Evolutionary conservation across 2,888 invertebrate species (phyloP).

Genomic region (Pemphredon lugubris): DNA sequence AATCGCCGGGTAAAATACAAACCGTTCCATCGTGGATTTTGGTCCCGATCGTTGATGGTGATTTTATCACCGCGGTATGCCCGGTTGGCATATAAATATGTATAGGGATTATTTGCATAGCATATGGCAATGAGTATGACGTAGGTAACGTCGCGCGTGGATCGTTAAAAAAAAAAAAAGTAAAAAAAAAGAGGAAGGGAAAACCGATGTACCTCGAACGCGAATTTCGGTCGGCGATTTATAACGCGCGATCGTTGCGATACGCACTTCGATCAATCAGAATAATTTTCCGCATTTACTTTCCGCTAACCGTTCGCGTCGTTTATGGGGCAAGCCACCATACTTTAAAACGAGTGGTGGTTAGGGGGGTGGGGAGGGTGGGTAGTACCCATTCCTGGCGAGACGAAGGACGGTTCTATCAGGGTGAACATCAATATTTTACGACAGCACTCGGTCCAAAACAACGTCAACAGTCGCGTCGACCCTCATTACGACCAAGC

Average conservation of each 20-base stretch:
- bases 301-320: too few relatives aligned
- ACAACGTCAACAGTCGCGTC: background rate
- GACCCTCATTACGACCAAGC: background rate
- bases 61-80: slow-evolving; percentile 31
- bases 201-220: background rate
- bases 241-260: too few relatives aligned
- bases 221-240: too few relatives aligned
- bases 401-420: too few relatives aligned
- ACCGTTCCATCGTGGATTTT: background rate
- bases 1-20: background rate
- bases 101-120: slow-evolving; percentile 36
- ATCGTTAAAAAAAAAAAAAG: slow-evolving; percentile 8
- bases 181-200: slow-evolving; percentile 1
- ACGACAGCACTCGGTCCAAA: background rate
- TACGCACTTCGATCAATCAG: too few relatives aligned
- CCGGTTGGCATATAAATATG: slow-evolving; percentile 40
- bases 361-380: too few relatives aligned
- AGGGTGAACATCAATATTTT: too few relatives aligned
- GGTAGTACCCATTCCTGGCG: too few relatives aligned
- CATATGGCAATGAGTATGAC: slow-evolving; percentile 16
- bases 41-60: slow-evolving; percentile 18
- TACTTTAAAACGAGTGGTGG: too few relatives aligned
- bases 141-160: background rate
- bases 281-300: too few relatives aligned
- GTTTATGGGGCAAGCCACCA: too few relatives aligned